Percentiles rank a stretch among this genome's conserved stretches.
Evolutionary conservation across 1,140 invertebrate species (phyloP).

Genomic region (Popillia japonica): DNA sequence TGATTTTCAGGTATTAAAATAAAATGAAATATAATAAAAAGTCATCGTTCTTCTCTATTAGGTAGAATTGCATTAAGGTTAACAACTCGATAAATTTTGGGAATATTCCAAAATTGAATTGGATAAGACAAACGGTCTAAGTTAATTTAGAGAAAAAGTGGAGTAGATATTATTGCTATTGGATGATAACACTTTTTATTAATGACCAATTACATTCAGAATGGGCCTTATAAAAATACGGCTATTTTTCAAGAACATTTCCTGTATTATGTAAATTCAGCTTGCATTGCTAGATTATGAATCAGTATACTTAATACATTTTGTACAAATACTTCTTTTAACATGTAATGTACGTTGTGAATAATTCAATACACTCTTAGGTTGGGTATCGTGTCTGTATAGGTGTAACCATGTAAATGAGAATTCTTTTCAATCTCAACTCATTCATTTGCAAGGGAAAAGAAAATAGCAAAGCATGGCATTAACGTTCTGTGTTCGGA

Average conservation of each 20-base stretch:
- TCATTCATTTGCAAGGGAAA: not conserved
- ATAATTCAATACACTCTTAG: not conserved
- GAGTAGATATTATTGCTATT: not conserved
- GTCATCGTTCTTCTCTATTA: not conserved
- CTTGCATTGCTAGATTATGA: too few species aligned
- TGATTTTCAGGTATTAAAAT: not conserved
- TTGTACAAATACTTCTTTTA: not conserved
- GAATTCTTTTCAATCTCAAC: not conserved
- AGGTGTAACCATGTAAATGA: constrained; percentile 10
- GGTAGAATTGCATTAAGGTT: not conserved
- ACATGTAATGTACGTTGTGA: not conserved
- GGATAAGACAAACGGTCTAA: too few species aligned
- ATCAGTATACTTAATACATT: not conserved
- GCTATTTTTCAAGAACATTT: too few species aligned
- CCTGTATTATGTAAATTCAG: too few species aligned
- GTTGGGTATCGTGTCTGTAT: not conserved
- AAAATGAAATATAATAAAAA: not conserved
- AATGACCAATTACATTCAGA: not conserved
- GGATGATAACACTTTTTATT: not conserved
- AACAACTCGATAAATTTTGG: too few species aligned
- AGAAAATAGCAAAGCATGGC: not conserved
- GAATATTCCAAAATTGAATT: too few species aligned
- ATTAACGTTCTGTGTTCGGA: too few species aligned
- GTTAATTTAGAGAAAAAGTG: too few species aligned
- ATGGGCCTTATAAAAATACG: not conserved